Conservation (phyloP, 2,797 vertebrate genomes). For the Adrianichthys oophorus region DNA sequence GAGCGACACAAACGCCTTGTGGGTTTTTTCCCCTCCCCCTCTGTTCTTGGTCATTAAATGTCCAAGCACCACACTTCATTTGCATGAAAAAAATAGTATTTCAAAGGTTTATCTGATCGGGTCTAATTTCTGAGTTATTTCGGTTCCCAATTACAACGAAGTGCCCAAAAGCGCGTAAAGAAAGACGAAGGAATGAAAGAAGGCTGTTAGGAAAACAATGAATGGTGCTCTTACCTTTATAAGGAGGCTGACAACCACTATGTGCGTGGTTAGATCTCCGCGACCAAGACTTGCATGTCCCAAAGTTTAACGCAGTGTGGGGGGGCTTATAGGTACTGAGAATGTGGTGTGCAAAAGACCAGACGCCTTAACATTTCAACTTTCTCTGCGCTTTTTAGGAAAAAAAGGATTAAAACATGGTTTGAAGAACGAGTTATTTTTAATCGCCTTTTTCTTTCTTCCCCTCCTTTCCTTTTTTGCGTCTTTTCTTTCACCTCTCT, state of each 20-base stretch:
- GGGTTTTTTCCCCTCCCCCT: neutral
- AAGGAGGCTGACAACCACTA: slow-evolving; percentile 89
- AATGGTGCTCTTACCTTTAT: slow-evolving; percentile 90
- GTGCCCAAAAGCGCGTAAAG: slow-evolving; percentile 38
- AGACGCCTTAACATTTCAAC: slow-evolving; percentile 86
- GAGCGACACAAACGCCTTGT: neutral
- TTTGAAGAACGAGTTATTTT: slow-evolving; percentile 65
- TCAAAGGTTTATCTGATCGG: slow-evolving; percentile 34
- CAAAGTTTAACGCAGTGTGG: slow-evolving; percentile 90
- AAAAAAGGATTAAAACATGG: slow-evolving; percentile 67
- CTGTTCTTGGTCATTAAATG: neutral
- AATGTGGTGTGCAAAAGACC: slow-evolving; percentile 79
- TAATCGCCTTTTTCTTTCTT: slow-evolving; percentile 50
- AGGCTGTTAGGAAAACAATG: slow-evolving; percentile 65
- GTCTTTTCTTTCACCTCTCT: slow-evolving; percentile 15
- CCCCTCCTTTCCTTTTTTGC: neutral
- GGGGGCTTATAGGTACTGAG: slow-evolving; percentile 74
- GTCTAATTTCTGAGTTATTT: slow-evolving; percentile 60
- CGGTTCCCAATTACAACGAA: slow-evolving; percentile 46
- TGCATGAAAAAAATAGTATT: neutral
- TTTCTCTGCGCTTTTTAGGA: slow-evolving; percentile 78
- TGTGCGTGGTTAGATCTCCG: slow-evolving; percentile 90
- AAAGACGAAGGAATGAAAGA: slow-evolving; percentile 58
- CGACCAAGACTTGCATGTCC: slow-evolving; percentile 93
- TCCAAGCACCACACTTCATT: too few species aligned